Conservation (phyloP, 2,797 vertebrate genomes). For the Clarias laeviceps region DNA sequence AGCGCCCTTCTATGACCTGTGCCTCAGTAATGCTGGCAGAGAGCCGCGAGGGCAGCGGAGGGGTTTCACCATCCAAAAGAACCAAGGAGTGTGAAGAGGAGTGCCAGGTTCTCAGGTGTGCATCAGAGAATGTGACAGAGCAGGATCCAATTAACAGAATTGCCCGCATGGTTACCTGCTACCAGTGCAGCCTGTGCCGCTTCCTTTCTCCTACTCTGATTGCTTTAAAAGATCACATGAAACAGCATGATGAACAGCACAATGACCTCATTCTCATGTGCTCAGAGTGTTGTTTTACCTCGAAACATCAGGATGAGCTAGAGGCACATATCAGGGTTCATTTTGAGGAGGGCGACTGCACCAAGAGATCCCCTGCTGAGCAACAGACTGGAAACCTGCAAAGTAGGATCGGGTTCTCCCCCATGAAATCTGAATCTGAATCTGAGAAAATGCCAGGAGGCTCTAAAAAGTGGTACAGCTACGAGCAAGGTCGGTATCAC, state of each 20-base stretch:
- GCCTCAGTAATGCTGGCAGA: slow-evolving; percentile 58
- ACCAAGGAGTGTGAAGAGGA: slow-evolving; percentile 58
- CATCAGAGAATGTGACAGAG: not conserved
- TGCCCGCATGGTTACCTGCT: slow-evolving; percentile 82
- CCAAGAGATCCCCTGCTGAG: slow-evolving; percentile 55
- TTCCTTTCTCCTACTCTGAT: slow-evolving; percentile 84
- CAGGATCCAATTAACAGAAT: slow-evolving; percentile 46
- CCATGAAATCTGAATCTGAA: slow-evolving; percentile 51
- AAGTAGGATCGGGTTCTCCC: slow-evolving; percentile 47
- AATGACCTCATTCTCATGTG: slow-evolving; percentile 80
- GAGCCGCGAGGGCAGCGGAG: slow-evolving; percentile 56
- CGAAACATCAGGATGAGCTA: slow-evolving; percentile 86
- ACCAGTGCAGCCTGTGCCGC: slow-evolving; percentile 93
- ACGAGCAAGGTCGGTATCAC: slow-evolving; percentile 90
- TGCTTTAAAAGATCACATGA: slow-evolving; percentile 86
- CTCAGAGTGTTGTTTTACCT: slow-evolving; percentile 83
- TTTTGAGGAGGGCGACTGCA: slow-evolving; percentile 67
- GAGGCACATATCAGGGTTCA: slow-evolving; percentile 86
- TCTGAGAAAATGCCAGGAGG: slow-evolving; percentile 26
- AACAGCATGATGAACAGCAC: slow-evolving; percentile 83
- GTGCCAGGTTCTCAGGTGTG: not conserved
- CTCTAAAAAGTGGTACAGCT: slow-evolving; percentile 91
- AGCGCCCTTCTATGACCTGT: slow-evolving; percentile 73
- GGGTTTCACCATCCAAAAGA: slow-evolving; percentile 73
- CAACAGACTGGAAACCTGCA: slow-evolving; percentile 18